A percentile compares a stretch with the other conserved stretches of the same genome.
phyloP scores from a whole-genome alignment of 2,113 vertebrate genomes.

The Megatriorchis doriae region DNA sequence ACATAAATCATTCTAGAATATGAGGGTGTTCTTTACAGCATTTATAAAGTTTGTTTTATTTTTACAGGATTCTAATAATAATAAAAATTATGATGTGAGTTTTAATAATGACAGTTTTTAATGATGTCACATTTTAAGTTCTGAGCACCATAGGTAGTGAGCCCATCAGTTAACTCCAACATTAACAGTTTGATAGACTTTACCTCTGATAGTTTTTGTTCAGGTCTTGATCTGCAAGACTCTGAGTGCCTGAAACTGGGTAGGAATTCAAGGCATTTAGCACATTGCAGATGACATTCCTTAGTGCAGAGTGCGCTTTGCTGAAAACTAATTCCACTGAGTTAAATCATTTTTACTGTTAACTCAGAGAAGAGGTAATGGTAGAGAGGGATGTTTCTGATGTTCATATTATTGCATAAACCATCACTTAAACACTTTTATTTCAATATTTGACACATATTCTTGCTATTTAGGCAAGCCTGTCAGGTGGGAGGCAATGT shows the following conservation, averaged over 20 bases:
- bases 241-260: neutral
- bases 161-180: neutral
- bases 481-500: conserved; percentile 84
- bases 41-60: neutral
- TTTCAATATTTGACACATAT: conserved; percentile 56
- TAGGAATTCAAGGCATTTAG: neutral
- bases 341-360: neutral
- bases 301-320: neutral
- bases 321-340: neutral
- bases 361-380: neutral
- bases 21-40: neutral
- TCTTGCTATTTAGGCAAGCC: conserved; percentile 81
- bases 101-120: neutral
- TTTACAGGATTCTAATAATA: neutral
- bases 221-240: neutral
- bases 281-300: neutral
- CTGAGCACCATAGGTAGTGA: neutral
- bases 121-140: neutral
- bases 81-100: neutral
- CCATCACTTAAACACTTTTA: conserved; percentile 32
- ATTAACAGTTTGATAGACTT: neutral
- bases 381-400: conserved; percentile 21
- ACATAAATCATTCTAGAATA: neutral
- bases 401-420: no score
- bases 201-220: neutral